Percentiles rank a stretch among this genome's conserved stretches.
Evolutionary conservation across 30 jellyfish, hydroid and myxozoan species (phyloP).

Genomic region (Pelagia noctiluca): DNA sequence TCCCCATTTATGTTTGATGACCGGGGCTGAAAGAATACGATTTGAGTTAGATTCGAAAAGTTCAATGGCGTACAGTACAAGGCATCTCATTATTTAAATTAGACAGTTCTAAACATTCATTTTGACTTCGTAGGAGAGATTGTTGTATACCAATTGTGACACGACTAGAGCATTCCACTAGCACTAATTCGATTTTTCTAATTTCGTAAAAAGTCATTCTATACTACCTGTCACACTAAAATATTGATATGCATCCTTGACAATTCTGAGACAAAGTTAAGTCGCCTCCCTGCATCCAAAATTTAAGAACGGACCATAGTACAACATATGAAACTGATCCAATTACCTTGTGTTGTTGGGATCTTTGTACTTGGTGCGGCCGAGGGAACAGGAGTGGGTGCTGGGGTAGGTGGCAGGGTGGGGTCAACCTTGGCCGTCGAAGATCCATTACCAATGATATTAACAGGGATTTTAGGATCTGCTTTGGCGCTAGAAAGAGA

Average conservation of each 20-base stretch:
- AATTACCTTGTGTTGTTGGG: conserved; percentile 42
- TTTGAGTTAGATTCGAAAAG: not conserved
- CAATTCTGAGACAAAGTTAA: no score
- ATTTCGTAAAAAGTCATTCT: no score
- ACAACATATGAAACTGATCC: no score
- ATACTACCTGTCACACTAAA: no score
- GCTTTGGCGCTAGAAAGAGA: conserved; percentile 94
- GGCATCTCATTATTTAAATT: not conserved
- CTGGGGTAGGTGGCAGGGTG: conserved; percentile 39
- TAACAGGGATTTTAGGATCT: conserved; percentile 91
- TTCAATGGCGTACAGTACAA: not conserved
- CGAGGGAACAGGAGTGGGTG: conserved; percentile 63
- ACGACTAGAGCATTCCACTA: no score
- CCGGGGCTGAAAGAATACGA: not conserved
- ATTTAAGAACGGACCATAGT: no score
- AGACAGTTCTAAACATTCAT: no score
- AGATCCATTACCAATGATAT: conserved; percentile 18
- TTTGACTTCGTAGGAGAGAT: no score
- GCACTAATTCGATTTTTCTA: no score
- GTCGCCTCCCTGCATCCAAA: not conserved
- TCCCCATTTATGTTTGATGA: conserved; percentile 36
- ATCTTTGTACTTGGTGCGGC: conserved; percentile 64
- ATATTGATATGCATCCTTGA: no score
- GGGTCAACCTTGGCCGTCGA: not conserved
- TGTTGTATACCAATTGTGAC: no score